Percentiles rank a stretch among this genome's conserved stretches.
Evolutionary conservation across 2,888 invertebrate species (phyloP).

Genomic region (Hypselothyrea guttata): DNA sequence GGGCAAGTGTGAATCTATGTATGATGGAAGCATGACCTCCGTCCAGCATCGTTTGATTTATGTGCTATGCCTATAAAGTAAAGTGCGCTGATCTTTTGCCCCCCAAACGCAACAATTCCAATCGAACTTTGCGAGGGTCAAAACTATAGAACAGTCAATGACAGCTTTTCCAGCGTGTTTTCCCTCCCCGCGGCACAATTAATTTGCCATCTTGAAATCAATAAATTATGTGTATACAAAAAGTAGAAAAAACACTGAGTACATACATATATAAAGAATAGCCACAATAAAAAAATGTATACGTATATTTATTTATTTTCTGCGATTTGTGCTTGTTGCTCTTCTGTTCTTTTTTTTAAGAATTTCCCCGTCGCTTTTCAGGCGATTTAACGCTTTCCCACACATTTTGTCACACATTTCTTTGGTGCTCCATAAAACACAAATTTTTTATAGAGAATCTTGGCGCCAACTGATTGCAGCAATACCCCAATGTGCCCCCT

Average conservation of each 20-base stretch:
- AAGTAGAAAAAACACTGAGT: conserved; percentile 2
- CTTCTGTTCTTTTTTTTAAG: conserved; percentile 43
- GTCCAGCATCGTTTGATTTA: neutral
- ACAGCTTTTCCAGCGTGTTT: conserved; percentile 36
- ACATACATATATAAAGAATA: conserved; percentile 13
- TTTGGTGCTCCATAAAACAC: conserved; percentile 41
- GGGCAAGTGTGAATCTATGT: neutral
- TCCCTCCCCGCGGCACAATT: conserved; percentile 41
- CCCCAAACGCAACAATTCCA: conserved; percentile 30
- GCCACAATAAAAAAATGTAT: conserved; percentile 36
- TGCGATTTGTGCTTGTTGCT: conserved; percentile 35
- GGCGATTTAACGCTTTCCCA: conserved; percentile 57
- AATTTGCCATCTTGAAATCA: conserved; percentile 59
- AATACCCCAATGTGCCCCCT: conserved; percentile 30
- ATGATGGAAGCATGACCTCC: conserved; percentile 32
- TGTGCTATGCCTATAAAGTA: conserved; percentile 16
- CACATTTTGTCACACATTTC: conserved; percentile 56
- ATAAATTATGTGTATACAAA: conserved; percentile 63
- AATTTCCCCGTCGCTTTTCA: conserved; percentile 60
- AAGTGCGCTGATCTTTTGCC: conserved; percentile 70
- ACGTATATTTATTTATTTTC: conserved; percentile 28
- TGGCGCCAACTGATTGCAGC: conserved; percentile 71
- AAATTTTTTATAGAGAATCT: conserved; percentile 59
- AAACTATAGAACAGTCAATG: conserved; percentile 73
- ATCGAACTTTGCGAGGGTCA: conserved; percentile 74